Percentiles rank a stretch among this genome's conserved stretches.
phyloP scores from a whole-genome alignment of 1,140 invertebrate species.

The Tetramorium parvispinum region DNA sequence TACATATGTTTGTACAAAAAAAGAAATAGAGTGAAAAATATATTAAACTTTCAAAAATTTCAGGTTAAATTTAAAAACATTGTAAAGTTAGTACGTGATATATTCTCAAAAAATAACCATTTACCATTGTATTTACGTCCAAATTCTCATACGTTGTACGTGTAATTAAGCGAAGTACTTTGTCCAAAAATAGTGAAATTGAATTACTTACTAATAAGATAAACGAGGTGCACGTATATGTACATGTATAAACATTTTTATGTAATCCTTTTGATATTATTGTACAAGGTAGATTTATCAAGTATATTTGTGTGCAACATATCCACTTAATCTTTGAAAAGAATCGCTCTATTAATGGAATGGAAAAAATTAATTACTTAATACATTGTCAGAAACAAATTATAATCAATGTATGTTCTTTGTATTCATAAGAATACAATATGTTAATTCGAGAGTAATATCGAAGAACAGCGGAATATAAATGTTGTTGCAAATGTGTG shows the following conservation, averaged over 20 bases:
- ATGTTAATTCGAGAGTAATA: background rate
- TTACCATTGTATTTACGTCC: background rate
- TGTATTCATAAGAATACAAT: background rate
- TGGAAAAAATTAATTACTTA: background rate
- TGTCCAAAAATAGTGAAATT: background rate
- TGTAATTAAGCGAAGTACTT: background rate
- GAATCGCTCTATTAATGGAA: background rate
- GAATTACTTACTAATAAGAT: background rate
- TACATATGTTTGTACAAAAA: background rate
- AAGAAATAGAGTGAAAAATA: background rate
- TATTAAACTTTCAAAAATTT: background rate
- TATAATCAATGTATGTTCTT: background rate
- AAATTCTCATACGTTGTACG: background rate
- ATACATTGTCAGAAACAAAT: background rate
- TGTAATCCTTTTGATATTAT: background rate
- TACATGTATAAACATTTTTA: background rate
- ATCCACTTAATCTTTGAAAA: background rate
- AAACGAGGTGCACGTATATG: background rate
- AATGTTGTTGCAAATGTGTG: constrained; percentile 7
- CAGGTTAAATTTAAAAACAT: constrained; percentile 1
- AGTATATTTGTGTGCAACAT: background rate
- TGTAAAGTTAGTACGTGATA: background rate
- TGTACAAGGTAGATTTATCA: background rate
- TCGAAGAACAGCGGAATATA: background rate
- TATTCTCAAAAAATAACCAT: background rate